phyloP scores from a whole-genome alignment of 1,140 invertebrate genomes.

The Apis cerana region DNA sequence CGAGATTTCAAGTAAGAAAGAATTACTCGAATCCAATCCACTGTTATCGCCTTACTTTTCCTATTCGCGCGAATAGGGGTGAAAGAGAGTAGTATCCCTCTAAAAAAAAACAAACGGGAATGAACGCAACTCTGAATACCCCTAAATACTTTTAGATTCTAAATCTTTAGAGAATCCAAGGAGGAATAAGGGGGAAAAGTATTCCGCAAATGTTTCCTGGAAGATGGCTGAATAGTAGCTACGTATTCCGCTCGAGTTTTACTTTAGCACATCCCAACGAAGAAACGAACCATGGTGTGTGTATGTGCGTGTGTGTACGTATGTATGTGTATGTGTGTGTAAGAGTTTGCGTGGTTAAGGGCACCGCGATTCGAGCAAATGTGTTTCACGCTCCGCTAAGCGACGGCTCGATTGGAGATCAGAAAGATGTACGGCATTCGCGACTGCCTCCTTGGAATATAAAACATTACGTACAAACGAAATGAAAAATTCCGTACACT shows the following conservation, averaged over 20 bases:
- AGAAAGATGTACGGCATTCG: slow-evolving; percentile 73
- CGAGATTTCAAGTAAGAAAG: background rate
- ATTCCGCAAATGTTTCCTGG: slow-evolving; percentile 22
- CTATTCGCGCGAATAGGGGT: background rate
- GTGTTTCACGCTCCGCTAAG: slow-evolving; percentile 79
- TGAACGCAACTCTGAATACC: background rate
- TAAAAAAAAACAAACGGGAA: background rate
- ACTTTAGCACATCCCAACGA: slow-evolving; percentile 34
- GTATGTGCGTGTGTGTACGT: slow-evolving; percentile 63
- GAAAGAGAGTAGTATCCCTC: background rate
- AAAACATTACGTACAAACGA: slow-evolving; percentile 68
- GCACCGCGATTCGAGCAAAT: slow-evolving; percentile 76
- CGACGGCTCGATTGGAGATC: slow-evolving; percentile 79
- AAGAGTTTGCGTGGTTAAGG: slow-evolving; percentile 72
- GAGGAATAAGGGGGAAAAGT: slow-evolving; percentile 26
- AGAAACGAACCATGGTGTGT: background rate
- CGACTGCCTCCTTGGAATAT: slow-evolving; percentile 69
- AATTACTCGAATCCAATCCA: background rate
- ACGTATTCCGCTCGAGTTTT: slow-evolving; percentile 49
- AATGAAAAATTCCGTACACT: slow-evolving; percentile 67
- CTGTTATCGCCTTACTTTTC: background rate
- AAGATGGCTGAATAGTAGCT: slow-evolving; percentile 31
- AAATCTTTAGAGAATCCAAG: background rate
- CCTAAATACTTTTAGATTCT: slow-evolving; percentile 1
- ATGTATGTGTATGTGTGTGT: slow-evolving; percentile 18